Conservation (phyloP, 2,888 invertebrate genomes). For the Ectemnius lituratus region DNA sequence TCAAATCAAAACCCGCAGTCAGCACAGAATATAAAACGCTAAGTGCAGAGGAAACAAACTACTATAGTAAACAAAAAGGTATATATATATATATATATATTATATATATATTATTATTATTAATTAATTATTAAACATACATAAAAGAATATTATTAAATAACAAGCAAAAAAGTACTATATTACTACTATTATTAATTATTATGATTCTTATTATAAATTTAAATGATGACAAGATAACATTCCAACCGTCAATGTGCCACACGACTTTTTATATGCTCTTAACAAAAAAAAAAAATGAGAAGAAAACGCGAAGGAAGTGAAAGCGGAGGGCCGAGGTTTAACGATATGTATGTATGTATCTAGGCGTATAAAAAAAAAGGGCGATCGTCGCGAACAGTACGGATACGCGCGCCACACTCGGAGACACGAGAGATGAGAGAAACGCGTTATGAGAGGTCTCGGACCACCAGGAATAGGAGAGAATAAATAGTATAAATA, state of each 20-base stretch:
- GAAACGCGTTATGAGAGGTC: slow-evolving; percentile 3
- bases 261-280: slow-evolving; percentile 80
- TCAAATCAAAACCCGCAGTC: slow-evolving; percentile 77
- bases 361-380: no score
- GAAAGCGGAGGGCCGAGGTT: slow-evolving; percentile 38
- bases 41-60: slow-evolving; percentile 76
- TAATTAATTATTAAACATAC: slow-evolving; percentile 62
- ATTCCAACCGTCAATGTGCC: slow-evolving; percentile 84
- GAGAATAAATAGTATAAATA: slow-evolving; percentile 25
- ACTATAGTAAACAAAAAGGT: slow-evolving; percentile 71
- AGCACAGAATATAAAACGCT: slow-evolving; percentile 72
- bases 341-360: slow-evolving; percentile 34
- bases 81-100: slow-evolving; percentile 65
- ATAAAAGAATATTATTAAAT: slow-evolving; percentile 67
- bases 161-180: slow-evolving; percentile 71
- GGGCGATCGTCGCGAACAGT: slow-evolving; percentile 50
- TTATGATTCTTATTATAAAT: slow-evolving; percentile 69
- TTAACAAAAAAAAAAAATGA: slow-evolving; percentile 53
- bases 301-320: slow-evolving; percentile 35
- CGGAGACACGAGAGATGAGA: slow-evolving; percentile 5
- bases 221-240: slow-evolving; percentile 78
- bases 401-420: neutral
- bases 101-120: slow-evolving; percentile 61
- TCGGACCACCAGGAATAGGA: slow-evolving; percentile 13
- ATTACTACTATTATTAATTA: slow-evolving; percentile 72